These are phyloP conservation scores for Thymelicus lineola DNA, from an alignment of 2,888 invertebrate species.

Conservation along the genomic window DNA sequence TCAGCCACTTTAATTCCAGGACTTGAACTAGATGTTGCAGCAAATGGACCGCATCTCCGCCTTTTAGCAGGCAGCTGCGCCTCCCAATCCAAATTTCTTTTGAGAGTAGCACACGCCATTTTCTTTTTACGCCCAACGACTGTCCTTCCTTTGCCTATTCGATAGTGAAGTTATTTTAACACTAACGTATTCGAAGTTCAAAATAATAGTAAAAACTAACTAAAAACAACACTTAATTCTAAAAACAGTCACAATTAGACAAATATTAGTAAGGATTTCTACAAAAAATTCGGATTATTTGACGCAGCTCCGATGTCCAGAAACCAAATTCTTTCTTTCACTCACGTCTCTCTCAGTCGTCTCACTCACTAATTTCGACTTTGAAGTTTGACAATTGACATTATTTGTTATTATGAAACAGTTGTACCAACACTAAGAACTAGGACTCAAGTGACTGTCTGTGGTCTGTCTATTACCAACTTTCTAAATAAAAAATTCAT, in stretches of 20 bases:
- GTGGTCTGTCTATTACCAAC: too few species aligned
- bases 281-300: constrained; percentile 69
- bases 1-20: constrained; percentile 82
- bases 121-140: constrained; percentile 87
- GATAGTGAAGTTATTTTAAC: constrained; percentile 61
- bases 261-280: constrained; percentile 66
- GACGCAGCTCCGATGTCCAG: constrained; percentile 60
- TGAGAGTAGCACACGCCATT: constrained; percentile 99
- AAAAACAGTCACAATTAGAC: constrained; percentile 56
- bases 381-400: too few species aligned
- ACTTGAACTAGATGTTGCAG: constrained; percentile 85
- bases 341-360: too few species aligned
- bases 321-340: constrained; percentile 70
- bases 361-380: constrained; percentile 53
- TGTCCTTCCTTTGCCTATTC: constrained; percentile 70
- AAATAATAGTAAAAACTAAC: constrained; percentile 68
- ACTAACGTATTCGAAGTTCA: constrained; percentile 59
- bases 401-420: constrained; percentile 55
- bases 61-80: constrained; percentile 95
- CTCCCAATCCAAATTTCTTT: constrained; percentile 98
- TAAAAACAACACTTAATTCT: constrained; percentile 59
- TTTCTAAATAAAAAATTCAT: too few species aligned
- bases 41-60: constrained; percentile 96
- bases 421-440: constrained; percentile 39
- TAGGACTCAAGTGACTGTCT: too few species aligned